These are phyloP conservation scores for Drosophila yooni DNA, from an alignment of 2,888 invertebrate species.

Conservation along the genomic window DNA sequence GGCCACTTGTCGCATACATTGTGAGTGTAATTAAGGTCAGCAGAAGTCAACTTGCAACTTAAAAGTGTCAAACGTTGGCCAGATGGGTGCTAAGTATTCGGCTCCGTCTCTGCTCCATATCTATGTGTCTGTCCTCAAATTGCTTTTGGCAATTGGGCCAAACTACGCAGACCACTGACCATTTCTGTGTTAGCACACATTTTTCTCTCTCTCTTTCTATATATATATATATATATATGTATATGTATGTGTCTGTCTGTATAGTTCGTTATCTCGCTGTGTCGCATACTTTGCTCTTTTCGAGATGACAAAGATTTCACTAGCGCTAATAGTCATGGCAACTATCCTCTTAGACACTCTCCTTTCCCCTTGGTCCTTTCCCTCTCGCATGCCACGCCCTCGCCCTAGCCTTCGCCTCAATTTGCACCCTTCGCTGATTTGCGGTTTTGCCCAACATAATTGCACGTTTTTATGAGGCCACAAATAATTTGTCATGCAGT, in stretches of 20 bases:
- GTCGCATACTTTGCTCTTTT: slow-evolving; percentile 51
- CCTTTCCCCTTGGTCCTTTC: background rate
- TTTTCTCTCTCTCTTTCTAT: background rate
- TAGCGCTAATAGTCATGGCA: slow-evolving; percentile 44
- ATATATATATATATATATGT: too few relatives aligned
- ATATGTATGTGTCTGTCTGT: slow-evolving; percentile 2
- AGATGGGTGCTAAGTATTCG: background rate
- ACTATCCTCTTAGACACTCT: background rate
- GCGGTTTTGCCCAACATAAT: slow-evolving; percentile 52
- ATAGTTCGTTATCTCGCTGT: slow-evolving; percentile 44
- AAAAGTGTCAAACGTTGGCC: slow-evolving; percentile 39
- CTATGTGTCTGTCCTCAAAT: slow-evolving; percentile 31
- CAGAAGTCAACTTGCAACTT: slow-evolving; percentile 71
- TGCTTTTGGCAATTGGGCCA: slow-evolving; percentile 49
- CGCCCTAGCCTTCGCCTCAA: background rate
- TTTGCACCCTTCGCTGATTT: slow-evolving; percentile 44
- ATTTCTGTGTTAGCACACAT: slow-evolving; percentile 38
- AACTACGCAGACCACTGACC: slow-evolving; percentile 41
- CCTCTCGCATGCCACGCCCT: background rate
- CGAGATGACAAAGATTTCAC: slow-evolving; percentile 46
- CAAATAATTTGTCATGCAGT: slow-evolving; percentile 58
- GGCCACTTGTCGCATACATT: slow-evolving; percentile 64
- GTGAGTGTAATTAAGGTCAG: slow-evolving; percentile 70
- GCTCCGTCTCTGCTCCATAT: slow-evolving; percentile 35
- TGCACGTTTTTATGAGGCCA: slow-evolving; percentile 59